Percentiles rank a stretch among this genome's conserved stretches.
Evolutionary conservation across 2,888 invertebrate genomes (phyloP).

Genomic region (Dichetophora obliterata): DNA sequence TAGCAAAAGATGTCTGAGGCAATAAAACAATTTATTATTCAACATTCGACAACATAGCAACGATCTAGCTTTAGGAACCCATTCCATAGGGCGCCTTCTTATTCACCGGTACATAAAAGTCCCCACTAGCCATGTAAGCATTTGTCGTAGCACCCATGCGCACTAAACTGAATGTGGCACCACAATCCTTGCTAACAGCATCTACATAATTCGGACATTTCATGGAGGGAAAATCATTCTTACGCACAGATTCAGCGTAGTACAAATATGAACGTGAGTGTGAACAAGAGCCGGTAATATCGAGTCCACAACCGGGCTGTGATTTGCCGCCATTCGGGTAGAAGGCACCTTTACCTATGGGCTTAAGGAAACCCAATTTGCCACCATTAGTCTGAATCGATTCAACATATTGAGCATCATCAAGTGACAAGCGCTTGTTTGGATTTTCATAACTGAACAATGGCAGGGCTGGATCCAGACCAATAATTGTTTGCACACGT

Average conservation of each 20-base stretch:
- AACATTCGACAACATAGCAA: no score
- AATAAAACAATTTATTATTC: no score
- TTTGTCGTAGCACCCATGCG: conserved; percentile 56
- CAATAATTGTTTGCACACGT: conserved; percentile 72
- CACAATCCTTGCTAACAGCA: conserved; percentile 52
- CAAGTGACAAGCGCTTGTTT: conserved; percentile 50
- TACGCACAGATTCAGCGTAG: conserved; percentile 66
- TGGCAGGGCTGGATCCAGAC: conserved; percentile 56
- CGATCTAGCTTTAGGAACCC: conserved; percentile 13
- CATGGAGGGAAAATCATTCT: conserved; percentile 56
- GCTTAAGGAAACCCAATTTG: conserved; percentile 55
- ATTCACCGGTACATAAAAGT: conserved; percentile 58
- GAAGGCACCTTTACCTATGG: conserved; percentile 69
- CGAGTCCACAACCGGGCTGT: conserved; percentile 71
- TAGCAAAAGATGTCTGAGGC: no score
- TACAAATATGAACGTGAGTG: conserved; percentile 67
- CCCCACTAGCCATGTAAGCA: conserved; percentile 48
- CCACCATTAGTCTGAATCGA: conserved; percentile 60
- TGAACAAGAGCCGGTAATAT: conserved; percentile 64
- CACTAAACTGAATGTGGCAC: conserved; percentile 44
- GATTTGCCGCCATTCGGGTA: conserved; percentile 72
- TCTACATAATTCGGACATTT: conserved; percentile 49
- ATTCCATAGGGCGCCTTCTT: conserved; percentile 51
- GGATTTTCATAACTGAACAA: conserved; percentile 54
- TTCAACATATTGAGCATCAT: conserved; percentile 59